These are phyloP conservation scores for Cremastinae sp. DNA, from an alignment of 2,888 invertebrate species.

Conservation along the genomic window DNA sequence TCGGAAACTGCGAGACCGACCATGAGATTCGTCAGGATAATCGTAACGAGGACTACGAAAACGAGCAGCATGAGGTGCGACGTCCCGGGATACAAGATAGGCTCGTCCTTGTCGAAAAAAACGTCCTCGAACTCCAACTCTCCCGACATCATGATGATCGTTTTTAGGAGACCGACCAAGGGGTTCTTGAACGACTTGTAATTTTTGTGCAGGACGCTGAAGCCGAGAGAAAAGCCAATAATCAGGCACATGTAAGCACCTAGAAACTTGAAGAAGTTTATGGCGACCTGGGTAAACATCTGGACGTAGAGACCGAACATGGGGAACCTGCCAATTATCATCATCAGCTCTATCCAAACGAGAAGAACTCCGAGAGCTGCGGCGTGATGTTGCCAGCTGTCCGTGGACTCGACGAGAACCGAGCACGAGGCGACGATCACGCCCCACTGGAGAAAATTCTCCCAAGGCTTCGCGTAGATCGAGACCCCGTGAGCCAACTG, in stretches of 20 bases:
- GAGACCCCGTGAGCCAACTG: conserved; percentile 88
- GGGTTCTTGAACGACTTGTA: conserved; percentile 87
- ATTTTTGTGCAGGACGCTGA: conserved; percentile 90
- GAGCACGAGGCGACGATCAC: conserved; percentile 83
- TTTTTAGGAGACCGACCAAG: conserved; percentile 86
- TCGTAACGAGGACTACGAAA: conserved; percentile 90
- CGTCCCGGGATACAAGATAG: conserved; percentile 86
- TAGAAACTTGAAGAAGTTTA: conserved; percentile 91
- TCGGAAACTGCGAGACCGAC: conserved; percentile 93
- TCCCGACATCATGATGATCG: conserved; percentile 94
- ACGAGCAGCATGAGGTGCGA: conserved; percentile 88
- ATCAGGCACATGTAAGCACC: conserved; percentile 90
- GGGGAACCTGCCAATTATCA: conserved; percentile 92
- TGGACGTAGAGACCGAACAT: conserved; percentile 93
- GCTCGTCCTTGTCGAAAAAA: conserved; percentile 83
- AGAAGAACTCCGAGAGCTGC: conserved; percentile 90
- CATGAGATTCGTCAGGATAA: conserved; percentile 91
- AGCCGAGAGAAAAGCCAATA: conserved; percentile 90
- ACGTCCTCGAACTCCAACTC: conserved; percentile 93
- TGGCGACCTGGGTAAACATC: conserved; percentile 91
- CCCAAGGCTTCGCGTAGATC: conserved; percentile 90
- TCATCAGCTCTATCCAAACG: conserved; percentile 92
- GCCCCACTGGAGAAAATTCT: conserved; percentile 91
- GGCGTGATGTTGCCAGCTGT: conserved; percentile 89
- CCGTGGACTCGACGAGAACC: conserved; percentile 68